Conservation (phyloP, 35 echinoderm and acorn worm genomes). For the Lytechinus variegatus region DNA sequence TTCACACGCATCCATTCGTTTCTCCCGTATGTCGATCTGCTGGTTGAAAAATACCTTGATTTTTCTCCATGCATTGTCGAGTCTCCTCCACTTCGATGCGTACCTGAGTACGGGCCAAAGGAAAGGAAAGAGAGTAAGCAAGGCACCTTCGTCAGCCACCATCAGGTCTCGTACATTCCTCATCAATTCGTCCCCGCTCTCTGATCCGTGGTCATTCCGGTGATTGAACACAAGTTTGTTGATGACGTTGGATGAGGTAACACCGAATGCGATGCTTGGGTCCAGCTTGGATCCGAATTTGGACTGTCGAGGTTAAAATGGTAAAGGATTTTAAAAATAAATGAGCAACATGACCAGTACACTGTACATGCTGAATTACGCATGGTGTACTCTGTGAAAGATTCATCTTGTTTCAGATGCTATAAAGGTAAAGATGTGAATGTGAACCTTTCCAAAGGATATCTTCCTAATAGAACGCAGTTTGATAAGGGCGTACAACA, state of each 20-base stretch:
- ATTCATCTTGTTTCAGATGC: too few relatives aligned
- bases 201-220: constrained; percentile 18
- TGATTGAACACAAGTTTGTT: not conserved
- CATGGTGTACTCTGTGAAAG: too few relatives aligned
- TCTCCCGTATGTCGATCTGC: not conserved
- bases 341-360: too few relatives aligned
- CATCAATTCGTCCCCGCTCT: not conserved
- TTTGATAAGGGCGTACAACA: too few relatives aligned
- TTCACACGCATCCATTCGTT: not conserved
- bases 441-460: too few relatives aligned
- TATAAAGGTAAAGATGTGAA: too few relatives aligned
- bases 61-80: not conserved
- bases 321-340: too few relatives aligned
- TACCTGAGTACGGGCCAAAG: not conserved
- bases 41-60: not conserved
- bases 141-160: not conserved
- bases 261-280: not conserved
- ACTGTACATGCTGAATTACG: too few relatives aligned
- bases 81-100: not conserved
- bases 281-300: not conserved
- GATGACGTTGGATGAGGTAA: constrained; percentile 41
- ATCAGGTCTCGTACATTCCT: not conserved
- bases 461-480: too few relatives aligned
- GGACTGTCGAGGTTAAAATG: not conserved
- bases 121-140: not conserved